Percentiles rank a stretch among this genome's conserved stretches.
Evolutionary conservation across 1,140 invertebrate species (phyloP).

Genomic region (Plodia interpunctella): DNA sequence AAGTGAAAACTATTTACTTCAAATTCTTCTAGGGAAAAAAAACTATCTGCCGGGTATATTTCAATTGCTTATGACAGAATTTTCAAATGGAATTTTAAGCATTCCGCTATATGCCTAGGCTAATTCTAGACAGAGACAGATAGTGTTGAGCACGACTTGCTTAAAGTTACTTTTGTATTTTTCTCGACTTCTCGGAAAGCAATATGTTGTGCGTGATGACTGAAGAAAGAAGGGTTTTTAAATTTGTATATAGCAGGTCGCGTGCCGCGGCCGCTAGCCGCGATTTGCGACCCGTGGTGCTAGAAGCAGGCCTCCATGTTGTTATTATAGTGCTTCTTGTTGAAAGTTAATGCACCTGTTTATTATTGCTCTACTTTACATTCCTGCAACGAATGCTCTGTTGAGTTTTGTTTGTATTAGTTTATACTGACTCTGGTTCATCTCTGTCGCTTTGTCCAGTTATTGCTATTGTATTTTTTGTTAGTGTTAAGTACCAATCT

Average conservation of each 20-base stretch:
- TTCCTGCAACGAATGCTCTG: conserved; percentile 71
- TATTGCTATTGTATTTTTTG: conserved; percentile 54
- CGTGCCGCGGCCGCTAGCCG: background rate
- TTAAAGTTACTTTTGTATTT: too few species aligned
- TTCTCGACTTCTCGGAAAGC: too few species aligned
- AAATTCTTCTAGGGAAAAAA: too few species aligned
- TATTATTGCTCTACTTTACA: conserved; percentile 70
- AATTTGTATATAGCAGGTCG: background rate
- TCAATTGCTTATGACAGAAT: too few species aligned
- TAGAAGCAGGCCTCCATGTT: conserved; percentile 58
- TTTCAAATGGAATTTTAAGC: too few species aligned
- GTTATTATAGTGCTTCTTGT: conserved; percentile 62
- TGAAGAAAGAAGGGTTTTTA: background rate
- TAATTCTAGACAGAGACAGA: too few species aligned
- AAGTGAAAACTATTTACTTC: too few species aligned
- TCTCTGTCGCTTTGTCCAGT: conserved; percentile 56
- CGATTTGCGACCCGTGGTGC: conserved; percentile 51
- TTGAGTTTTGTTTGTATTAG: conserved; percentile 71
- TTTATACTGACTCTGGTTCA: conserved; percentile 58
- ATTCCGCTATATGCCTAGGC: too few species aligned
- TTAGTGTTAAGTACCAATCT: conserved; percentile 53
- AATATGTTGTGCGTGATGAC: background rate
- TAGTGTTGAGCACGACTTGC: too few species aligned
- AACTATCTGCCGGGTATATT: too few species aligned
- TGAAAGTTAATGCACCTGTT: conserved; percentile 53